Evolutionary conservation across 1,140 invertebrate species (phyloP).

Genomic region (Holcopasites calliopsidis): DNA sequence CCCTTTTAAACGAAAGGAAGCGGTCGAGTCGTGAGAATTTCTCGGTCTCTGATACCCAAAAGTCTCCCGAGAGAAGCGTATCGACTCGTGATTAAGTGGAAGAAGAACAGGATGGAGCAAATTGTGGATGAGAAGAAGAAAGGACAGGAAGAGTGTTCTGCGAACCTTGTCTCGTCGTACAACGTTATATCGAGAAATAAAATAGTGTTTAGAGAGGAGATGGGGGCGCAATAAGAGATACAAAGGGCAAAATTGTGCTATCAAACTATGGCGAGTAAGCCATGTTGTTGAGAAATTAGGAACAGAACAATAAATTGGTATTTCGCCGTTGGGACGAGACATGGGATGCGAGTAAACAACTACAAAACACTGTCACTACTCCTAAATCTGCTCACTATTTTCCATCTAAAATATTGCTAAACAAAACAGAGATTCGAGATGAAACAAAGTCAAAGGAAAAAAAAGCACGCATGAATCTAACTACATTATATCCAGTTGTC

Average conservation of each 20-base stretch:
- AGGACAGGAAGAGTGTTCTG: slow-evolving; percentile 46
- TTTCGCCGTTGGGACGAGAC: slow-evolving; percentile 49
- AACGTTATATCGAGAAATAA: background rate
- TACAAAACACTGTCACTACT: slow-evolving; percentile 50
- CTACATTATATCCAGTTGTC: slow-evolving; percentile 73
- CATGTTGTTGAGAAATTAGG: slow-evolving; percentile 3
- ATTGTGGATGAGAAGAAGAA: slow-evolving; percentile 59
- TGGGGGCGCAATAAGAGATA: too few species aligned
- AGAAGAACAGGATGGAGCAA: slow-evolving; percentile 55
- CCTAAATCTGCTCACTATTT: slow-evolving; percentile 59
- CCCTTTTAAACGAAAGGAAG: slow-evolving; percentile 22
- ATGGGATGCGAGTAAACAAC: slow-evolving; percentile 49
- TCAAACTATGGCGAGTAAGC: too few species aligned
- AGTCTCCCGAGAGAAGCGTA: slow-evolving; percentile 42
- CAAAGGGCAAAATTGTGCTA: too few species aligned
- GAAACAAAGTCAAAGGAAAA: slow-evolving; percentile 55
- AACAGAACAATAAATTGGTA: background rate
- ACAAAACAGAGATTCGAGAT: slow-evolving; percentile 54
- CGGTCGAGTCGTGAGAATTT: slow-evolving; percentile 31
- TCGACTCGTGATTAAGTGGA: slow-evolving; percentile 44
- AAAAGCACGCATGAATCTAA: slow-evolving; percentile 68
- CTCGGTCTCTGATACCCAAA: slow-evolving; percentile 24
- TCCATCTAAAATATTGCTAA: slow-evolving; percentile 56
- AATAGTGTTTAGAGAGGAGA: slow-evolving; percentile 12
- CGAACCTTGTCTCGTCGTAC: slow-evolving; percentile 57